Evolutionary conservation across 2,113 vertebrate species (phyloP).

Genomic region (Mirounga angustirostris): DNA sequence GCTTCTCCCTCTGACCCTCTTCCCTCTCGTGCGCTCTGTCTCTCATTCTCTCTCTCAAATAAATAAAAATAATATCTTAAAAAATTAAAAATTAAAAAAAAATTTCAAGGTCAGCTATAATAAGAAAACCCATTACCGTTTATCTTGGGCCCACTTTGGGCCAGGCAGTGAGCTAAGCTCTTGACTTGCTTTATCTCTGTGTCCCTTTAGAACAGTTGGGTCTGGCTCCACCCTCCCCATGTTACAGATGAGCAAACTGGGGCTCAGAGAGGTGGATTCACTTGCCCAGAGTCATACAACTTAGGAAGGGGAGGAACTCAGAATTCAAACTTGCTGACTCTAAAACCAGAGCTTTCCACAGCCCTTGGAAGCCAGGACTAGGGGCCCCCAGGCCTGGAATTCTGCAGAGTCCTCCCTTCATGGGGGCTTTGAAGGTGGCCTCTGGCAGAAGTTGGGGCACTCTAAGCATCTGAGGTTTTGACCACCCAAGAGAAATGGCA

Average conservation of each 20-base stretch:
- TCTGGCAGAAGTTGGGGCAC: neutral
- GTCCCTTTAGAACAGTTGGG: neutral
- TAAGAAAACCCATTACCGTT: neutral
- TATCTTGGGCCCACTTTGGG: neutral
- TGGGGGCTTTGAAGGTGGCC: neutral
- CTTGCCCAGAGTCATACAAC: neutral
- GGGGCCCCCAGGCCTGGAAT: neutral
- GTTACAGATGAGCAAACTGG: neutral
- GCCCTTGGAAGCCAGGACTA: neutral
- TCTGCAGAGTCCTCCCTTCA: neutral
- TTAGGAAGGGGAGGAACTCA: neutral
- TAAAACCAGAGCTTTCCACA: neutral
- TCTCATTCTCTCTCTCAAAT: no score
- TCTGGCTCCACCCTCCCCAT: neutral
- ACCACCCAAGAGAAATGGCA: neutral
- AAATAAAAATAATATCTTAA: no score
- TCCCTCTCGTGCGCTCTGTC: no score
- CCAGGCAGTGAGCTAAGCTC: neutral
- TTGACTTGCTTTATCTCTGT: neutral
- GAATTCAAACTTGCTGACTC: neutral
- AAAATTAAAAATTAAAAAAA: no score
- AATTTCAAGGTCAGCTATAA: neutral
- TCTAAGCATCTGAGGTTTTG: neutral
- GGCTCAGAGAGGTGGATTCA: neutral
- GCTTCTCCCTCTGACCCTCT: no score